Evolutionary conservation across 2,888 invertebrate genomes (phyloP), one percentile per base, ranked within the genome.

Genomic region (Ophraella communa): DNA sequence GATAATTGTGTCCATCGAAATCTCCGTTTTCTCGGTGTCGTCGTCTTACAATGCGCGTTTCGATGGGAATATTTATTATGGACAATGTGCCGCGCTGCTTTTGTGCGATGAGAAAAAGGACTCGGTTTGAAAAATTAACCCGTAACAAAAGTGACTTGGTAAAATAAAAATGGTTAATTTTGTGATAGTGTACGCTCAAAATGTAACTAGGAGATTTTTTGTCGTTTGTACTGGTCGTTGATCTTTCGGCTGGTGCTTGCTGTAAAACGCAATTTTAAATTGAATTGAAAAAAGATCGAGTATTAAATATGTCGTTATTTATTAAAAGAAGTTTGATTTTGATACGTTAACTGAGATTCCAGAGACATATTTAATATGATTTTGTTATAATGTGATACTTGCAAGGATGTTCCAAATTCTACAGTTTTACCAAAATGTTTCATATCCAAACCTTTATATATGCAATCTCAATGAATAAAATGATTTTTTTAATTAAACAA

Each of bases 391-490:
- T 68, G 65, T 61, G 57, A 64, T 70, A 71, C 70, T 72, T 59
- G 55, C 17, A 58, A 52, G 74, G 73, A 71, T 71, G 64, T 73
- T 66, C 62, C 66, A 74, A 75, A 75, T 73, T 74, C 44, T 23
- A 51, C 53, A 56, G 45, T 49, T 54, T 33, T 35, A 60, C 20
- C 27, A 21, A n/a, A 24, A 17, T 27, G n/a, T 23, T 14, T 24
- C 45, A 45, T 18, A 45, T 27, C 44, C 51, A 45, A 47, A n/a
- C 39, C 11, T 53, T 56, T 66, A 51, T 62, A 49, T 44, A 57
- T 21, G 42, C 44, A 30, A 57, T 62, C 55, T 62, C 57, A 49
- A 62, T 47, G 21, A 27, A 55, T 55, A 71, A 62, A 62, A 7
- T 39, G 17, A 4, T 67, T 71, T 74, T 74, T 70, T 70, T 57